These are phyloP conservation scores for Hydrozoanthus gracilis DNA, from an alignment of 92 coral and sea anemone species.

Conservation along the genomic window DNA sequence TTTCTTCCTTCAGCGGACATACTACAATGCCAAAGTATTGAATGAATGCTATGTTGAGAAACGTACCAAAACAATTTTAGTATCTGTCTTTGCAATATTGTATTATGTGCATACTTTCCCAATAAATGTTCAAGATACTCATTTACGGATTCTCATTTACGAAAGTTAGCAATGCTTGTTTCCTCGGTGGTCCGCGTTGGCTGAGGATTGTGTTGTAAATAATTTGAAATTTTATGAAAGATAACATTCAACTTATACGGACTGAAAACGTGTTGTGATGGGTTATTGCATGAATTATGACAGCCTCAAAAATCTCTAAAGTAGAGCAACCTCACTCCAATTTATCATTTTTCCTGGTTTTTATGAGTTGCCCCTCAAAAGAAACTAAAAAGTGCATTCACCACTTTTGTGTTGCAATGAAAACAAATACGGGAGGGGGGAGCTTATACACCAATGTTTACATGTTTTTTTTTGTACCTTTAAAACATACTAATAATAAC, in stretches of 20 bases:
- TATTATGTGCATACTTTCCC: too few relatives aligned
- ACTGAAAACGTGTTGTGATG: too few relatives aligned
- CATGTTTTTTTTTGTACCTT: background rate
- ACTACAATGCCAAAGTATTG: too few relatives aligned
- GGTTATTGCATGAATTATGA: too few relatives aligned
- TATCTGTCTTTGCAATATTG: too few relatives aligned
- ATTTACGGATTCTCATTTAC: background rate
- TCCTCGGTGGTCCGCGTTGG: too few relatives aligned
- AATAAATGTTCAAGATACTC: background rate
- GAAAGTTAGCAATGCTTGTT: background rate
- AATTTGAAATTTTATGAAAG: background rate
- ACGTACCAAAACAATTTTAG: too few relatives aligned
- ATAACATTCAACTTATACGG: background rate
- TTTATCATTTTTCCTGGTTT: background rate
- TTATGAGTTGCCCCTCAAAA: background rate
- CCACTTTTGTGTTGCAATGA: background rate
- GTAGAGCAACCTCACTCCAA: background rate
- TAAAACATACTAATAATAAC: background rate
- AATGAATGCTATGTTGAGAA: too few relatives aligned
- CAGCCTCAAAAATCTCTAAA: too few relatives aligned
- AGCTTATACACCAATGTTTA: too few relatives aligned
- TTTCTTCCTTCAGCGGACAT: too few relatives aligned
- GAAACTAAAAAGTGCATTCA: too few relatives aligned
- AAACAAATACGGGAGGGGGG: background rate
- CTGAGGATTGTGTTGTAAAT: background rate